Percentiles rank a stretch among this genome's conserved stretches.
Evolutionary conservation across 2,113 vertebrate genomes (phyloP).

Genomic region (Perca fluviatilis): DNA sequence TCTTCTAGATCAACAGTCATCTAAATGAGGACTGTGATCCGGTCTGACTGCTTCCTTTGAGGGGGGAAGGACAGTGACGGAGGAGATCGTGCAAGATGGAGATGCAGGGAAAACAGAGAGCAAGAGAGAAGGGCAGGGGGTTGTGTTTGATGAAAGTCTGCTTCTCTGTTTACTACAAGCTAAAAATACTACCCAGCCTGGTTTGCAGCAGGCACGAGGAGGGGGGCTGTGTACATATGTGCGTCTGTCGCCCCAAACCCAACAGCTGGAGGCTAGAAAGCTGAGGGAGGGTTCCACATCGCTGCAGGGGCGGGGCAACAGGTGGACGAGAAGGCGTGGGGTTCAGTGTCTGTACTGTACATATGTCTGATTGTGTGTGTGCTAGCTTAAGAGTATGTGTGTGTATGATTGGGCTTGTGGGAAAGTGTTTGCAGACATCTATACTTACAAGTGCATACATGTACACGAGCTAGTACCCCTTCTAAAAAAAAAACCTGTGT

Average conservation of each 20-base stretch:
- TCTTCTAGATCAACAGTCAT: conserved; percentile 55
- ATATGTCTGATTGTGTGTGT: conserved; percentile 49
- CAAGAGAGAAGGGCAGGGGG: conserved; percentile 27
- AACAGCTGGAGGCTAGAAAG: conserved; percentile 70
- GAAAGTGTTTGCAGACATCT: conserved; percentile 28
- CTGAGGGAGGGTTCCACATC: conserved; percentile 35
- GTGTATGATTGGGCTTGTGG: background rate
- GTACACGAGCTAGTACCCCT: conserved; percentile 14
- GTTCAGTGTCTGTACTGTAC: conserved; percentile 56
- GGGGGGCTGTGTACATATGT: conserved; percentile 35
- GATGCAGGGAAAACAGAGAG: background rate
- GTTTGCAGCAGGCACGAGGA: conserved; percentile 47
- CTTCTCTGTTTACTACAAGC: conserved; percentile 76
- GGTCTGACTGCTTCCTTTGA: conserved; percentile 64
- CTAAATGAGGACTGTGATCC: conserved; percentile 66
- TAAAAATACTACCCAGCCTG: conserved; percentile 78
- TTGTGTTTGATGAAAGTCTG: conserved; percentile 60
- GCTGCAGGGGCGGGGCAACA: conserved; percentile 54
- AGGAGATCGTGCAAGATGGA: conserved; percentile 32
- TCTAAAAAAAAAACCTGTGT: conserved; percentile 40
- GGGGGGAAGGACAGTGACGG: conserved; percentile 16
- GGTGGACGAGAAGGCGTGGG: conserved; percentile 61
- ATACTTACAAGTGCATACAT: conserved; percentile 21
- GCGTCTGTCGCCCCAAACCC: conserved; percentile 53
- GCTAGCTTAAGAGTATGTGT: conserved; percentile 6